A percentile compares a stretch with the other conserved stretches of the same genome.
Evolutionary conservation across 2,113 vertebrate species (phyloP).

Genomic region (Actenoides hombroni): DNA sequence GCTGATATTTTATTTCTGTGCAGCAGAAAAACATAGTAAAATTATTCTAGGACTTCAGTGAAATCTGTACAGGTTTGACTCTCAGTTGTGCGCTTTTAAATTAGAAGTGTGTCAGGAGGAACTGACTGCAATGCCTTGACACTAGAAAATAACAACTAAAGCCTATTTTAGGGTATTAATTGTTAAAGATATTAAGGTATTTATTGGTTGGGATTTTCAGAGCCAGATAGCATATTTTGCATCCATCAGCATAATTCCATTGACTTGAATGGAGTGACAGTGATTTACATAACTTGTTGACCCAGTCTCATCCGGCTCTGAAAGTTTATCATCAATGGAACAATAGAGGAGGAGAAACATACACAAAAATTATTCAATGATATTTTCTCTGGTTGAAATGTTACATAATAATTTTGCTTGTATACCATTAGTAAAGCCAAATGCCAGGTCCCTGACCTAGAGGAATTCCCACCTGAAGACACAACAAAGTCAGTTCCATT

Average conservation of each 20-base stretch:
- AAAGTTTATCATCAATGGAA: background rate
- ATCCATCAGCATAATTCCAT: background rate
- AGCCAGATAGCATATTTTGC: background rate
- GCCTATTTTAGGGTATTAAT: background rate
- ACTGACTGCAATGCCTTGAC: background rate
- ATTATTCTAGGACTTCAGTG: background rate
- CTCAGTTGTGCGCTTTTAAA: background rate
- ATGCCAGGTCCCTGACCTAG: background rate
- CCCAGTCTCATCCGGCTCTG: background rate
- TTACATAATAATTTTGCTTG: background rate
- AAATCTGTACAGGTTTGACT: background rate
- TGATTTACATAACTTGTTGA: background rate
- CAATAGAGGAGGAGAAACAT: background rate
- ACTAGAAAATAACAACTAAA: background rate
- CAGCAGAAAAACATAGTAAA: background rate
- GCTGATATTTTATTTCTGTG: background rate
- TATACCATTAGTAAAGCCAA: background rate
- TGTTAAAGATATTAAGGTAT: background rate
- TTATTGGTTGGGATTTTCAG: background rate
- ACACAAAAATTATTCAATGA: background rate
- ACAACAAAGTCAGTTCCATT: background rate
- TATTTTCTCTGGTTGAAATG: background rate
- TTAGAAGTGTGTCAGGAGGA: background rate
- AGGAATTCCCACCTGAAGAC: background rate
- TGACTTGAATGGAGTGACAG: background rate